Conservation (phyloP, 2,113 vertebrate genomes). For the Grammomys dolichurus region DNA sequence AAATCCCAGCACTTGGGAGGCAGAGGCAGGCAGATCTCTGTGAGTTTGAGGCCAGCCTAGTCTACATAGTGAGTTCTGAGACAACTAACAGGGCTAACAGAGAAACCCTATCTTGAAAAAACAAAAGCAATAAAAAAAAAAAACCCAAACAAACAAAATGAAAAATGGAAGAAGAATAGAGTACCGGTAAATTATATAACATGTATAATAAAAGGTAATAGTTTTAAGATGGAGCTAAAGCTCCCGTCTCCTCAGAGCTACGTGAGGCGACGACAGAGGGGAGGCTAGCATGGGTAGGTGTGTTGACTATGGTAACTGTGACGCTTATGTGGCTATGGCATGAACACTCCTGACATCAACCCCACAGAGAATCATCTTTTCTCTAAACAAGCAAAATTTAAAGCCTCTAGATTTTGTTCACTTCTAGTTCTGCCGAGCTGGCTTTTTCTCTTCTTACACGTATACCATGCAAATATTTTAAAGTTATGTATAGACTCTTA, state of each 20-base stretch:
- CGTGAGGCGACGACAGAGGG: not conserved
- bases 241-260: not conserved
- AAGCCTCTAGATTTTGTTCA: not conserved
- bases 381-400: not conserved
- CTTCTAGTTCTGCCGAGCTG: not conserved
- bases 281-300: not conserved
- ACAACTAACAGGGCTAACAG: not conserved
- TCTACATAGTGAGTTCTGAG: not conserved
- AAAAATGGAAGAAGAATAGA: not conserved
- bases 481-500: constrained; percentile 2
- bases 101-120: not conserved
- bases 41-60: not conserved
- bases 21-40: not conserved
- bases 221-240: not conserved
- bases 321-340: not conserved
- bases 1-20: not conserved
- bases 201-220: not conserved
- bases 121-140: not conserved
- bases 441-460: not conserved
- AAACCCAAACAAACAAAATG: not conserved
- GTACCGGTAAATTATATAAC: not conserved
- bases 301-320: not conserved
- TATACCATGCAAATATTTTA: not conserved
- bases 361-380: not conserved
- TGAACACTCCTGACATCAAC: not conserved